These are phyloP conservation scores for Apodemus speciosus DNA, from an alignment of 2,113 vertebrate species.

Conservation along the genomic window DNA sequence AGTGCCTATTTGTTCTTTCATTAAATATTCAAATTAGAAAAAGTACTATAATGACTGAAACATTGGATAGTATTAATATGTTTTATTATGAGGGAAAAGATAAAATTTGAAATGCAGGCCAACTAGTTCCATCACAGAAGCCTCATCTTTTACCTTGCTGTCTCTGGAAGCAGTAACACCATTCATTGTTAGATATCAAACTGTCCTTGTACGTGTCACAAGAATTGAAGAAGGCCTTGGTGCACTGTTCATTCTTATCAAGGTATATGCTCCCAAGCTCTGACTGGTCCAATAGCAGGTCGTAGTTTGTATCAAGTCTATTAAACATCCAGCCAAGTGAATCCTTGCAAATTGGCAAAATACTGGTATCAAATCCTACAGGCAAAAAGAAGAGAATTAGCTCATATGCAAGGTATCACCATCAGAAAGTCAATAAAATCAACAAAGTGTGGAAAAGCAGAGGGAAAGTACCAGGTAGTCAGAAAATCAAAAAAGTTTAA, in stretches of 20 bases:
- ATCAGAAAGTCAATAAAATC: not conserved
- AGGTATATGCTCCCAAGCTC: slow-evolving; percentile 94
- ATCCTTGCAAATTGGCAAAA: slow-evolving; percentile 94
- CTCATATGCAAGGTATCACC: not conserved
- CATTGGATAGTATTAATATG: not conserved
- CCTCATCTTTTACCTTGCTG: slow-evolving; percentile 91
- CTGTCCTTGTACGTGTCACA: slow-evolving; percentile 94
- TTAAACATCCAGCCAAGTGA: slow-evolving; percentile 99
- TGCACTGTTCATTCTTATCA: slow-evolving; percentile 94
- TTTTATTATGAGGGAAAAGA: not conserved
- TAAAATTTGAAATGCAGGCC: slow-evolving; percentile 38
- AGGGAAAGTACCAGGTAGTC: not conserved
- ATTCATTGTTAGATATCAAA: slow-evolving; percentile 96
- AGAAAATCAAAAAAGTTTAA: not conserved
- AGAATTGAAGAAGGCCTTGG: slow-evolving; percentile 93
- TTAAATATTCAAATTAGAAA: slow-evolving; percentile 51
- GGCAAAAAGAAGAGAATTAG: slow-evolving; percentile 48
- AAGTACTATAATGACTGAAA: not conserved
- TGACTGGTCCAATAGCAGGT: slow-evolving; percentile 94
- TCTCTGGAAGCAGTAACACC: slow-evolving; percentile 98
- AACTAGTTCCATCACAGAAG: not conserved
- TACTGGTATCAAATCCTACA: slow-evolving; percentile 93
- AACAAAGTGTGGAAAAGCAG: not conserved
- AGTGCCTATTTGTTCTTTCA: slow-evolving; percentile 44
- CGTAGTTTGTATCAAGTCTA: slow-evolving; percentile 95